Percentiles rank a stretch among this genome's conserved stretches.
These are phyloP conservation scores for Sparus aurata DNA, from an alignment of 2,797 vertebrate genomes.

Conservation along the genomic window DNA sequence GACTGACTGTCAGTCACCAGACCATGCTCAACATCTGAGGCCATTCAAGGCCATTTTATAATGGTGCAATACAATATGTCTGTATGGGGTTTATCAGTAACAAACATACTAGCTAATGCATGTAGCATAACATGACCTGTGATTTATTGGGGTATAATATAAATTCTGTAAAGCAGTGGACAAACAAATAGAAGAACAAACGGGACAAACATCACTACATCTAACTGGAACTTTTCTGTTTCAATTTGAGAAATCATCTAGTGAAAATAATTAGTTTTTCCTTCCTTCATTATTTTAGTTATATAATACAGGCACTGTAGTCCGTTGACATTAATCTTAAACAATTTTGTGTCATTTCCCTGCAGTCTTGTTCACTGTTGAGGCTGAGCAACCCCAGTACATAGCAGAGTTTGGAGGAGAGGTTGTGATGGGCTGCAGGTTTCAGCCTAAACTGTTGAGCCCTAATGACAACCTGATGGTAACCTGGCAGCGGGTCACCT, in stretches of 20 bases:
- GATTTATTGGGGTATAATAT: too few relatives aligned
- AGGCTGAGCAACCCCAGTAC: slow-evolving; percentile 79
- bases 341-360: slow-evolving; percentile 14
- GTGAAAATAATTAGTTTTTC: not conserved
- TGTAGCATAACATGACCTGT: too few relatives aligned
- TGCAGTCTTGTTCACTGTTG: slow-evolving; percentile 89
- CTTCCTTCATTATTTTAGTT: not conserved
- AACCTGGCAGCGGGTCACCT: slow-evolving; percentile 79
- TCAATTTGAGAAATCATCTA: not conserved
- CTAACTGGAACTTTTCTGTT: not conserved
- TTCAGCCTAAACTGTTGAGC: slow-evolving; percentile 75
- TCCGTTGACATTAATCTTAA: not conserved
- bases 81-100: too few relatives aligned
- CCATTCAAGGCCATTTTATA: too few relatives aligned
- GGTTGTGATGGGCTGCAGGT: slow-evolving; percentile 90
- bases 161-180: not conserved
- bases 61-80: too few relatives aligned
- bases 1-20: too few relatives aligned
- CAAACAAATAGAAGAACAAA: not conserved
- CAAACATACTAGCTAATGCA: too few relatives aligned
- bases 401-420: slow-evolving; percentile 80
- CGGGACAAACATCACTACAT: not conserved
- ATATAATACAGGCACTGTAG: not conserved
- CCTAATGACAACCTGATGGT: slow-evolving; percentile 75
- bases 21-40: too few relatives aligned